Evolutionary conservation across 1,140 invertebrate species (phyloP).

Genomic region (Drosophila sp.): DNA sequence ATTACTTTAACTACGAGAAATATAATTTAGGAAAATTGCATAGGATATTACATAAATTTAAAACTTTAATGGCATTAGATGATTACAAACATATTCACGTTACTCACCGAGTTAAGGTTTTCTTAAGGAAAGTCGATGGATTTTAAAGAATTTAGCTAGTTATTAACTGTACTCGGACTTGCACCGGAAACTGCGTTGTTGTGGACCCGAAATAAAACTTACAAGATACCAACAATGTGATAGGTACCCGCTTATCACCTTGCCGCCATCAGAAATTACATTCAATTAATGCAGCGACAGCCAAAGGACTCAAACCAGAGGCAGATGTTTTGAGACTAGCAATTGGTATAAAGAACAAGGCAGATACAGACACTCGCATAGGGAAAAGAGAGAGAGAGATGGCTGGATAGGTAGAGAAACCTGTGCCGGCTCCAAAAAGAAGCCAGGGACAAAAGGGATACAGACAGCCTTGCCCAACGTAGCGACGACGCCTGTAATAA

Average conservation of each 20-base stretch:
- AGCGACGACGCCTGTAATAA: conserved; percentile 66
- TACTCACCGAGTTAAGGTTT: too few relatives aligned
- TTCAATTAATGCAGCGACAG: conserved; percentile 70
- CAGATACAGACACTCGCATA: neutral
- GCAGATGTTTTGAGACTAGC: conserved; percentile 64
- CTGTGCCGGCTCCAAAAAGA: conserved; percentile 71
- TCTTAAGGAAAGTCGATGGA: neutral
- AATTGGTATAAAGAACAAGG: neutral
- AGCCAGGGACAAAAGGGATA: conserved; percentile 20
- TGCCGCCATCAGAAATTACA: conserved; percentile 66
- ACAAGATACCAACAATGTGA: conserved; percentile 38
- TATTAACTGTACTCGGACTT: conserved; percentile 32
- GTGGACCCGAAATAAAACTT: conserved; percentile 33
- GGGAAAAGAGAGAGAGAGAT: neutral
- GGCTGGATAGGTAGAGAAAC: conserved; percentile 43
- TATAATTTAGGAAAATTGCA: conserved; percentile 22
- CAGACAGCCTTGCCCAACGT: conserved; percentile 9
- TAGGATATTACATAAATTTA: conserved; percentile 11
- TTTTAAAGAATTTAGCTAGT: neutral
- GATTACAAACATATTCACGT: neutral
- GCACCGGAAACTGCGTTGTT: conserved; percentile 52
- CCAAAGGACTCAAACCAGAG: conserved; percentile 51
- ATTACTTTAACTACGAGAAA: neutral
- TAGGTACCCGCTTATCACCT: conserved; percentile 64
- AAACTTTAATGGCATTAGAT: neutral